phyloP scores from a whole-genome alignment of 2,113 vertebrate species.

The Poecile atricapillus region DNA sequence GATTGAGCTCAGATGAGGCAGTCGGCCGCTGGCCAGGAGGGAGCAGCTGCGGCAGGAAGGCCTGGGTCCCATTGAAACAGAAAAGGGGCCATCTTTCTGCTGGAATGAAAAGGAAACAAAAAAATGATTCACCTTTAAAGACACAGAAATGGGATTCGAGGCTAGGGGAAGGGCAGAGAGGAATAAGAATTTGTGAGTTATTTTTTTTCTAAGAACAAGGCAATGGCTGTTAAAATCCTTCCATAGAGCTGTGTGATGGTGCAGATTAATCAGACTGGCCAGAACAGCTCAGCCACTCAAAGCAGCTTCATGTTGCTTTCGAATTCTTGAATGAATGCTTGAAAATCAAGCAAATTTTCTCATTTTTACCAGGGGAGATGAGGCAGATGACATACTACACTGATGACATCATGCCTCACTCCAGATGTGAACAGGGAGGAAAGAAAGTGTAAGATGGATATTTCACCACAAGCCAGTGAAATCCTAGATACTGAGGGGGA shows the following conservation, averaged over 20 bases:
- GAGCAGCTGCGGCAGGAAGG: slow-evolving; percentile 47
- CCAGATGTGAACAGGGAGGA: slow-evolving; percentile 46
- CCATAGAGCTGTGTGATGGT: not conserved
- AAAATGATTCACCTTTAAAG: slow-evolving; percentile 49
- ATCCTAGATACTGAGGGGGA: not conserved
- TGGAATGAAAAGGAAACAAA: slow-evolving; percentile 44
- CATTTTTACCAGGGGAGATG: slow-evolving; percentile 37
- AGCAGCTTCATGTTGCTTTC: not conserved
- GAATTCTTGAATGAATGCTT: not conserved
- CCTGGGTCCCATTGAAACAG: slow-evolving; percentile 17
- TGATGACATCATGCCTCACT: slow-evolving; percentile 1
- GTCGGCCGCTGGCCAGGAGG: slow-evolving; percentile 21
- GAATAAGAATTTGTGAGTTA: not conserved
- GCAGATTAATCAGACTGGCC: not conserved
- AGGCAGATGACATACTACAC: slow-evolving; percentile 29
- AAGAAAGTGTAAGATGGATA: not conserved
- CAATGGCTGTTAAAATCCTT: not conserved
- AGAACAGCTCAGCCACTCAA: rapidly evolving
- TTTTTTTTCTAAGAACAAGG: not conserved
- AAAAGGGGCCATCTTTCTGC: slow-evolving; percentile 44
- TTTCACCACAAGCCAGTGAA: not conserved
- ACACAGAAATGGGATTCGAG: not conserved
- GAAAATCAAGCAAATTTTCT: slow-evolving; percentile 15
- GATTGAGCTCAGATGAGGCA: slow-evolving; percentile 1
- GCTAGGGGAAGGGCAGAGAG: not conserved